Conservation (phyloP, 37 sponge, comb jelly and placozoan genomes). For the Beroe ovata region DNA sequence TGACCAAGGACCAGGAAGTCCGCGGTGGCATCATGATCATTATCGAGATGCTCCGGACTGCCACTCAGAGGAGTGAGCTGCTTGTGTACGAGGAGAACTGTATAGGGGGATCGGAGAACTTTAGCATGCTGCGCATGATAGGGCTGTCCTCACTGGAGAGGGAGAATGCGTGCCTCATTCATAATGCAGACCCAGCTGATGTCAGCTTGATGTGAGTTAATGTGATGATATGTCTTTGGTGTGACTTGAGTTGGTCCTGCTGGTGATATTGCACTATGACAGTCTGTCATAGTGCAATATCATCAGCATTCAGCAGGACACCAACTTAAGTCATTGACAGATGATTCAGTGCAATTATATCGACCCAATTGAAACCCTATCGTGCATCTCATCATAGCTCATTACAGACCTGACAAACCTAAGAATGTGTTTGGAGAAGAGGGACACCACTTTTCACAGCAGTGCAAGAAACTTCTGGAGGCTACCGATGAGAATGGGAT, state of each 20-base stretch:
- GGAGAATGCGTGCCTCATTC: slow-evolving; percentile 49
- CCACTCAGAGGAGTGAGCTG: background rate
- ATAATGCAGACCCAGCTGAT: background rate
- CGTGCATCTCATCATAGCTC: background rate
- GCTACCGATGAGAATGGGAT: background rate
- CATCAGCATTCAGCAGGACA: too few relatives aligned
- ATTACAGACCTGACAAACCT: background rate
- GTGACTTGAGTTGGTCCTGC: too few relatives aligned
- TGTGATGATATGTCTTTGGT: background rate
- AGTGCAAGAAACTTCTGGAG: background rate
- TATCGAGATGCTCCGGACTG: slow-evolving; percentile 1
- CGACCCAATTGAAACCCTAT: background rate
- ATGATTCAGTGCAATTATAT: too few relatives aligned
- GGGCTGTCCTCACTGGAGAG: slow-evolving; percentile 46
- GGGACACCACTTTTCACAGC: slow-evolving; percentile 50
- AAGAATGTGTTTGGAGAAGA: slow-evolving; percentile 54
- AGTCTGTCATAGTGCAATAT: too few relatives aligned
- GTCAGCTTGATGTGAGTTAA: slow-evolving; percentile 9
- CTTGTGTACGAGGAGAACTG: slow-evolving; percentile 38
- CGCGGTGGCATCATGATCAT: slow-evolving; percentile 44
- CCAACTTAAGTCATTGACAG: too few relatives aligned
- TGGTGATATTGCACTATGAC: too few relatives aligned
- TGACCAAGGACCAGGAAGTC: slow-evolving; percentile 28
- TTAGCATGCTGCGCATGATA: background rate
- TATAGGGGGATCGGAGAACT: slow-evolving; percentile 16